Base-by-base conservation (phyloP, 1,140 invertebrate genomes). In the Cyphomyrmex costatus region DNA sequence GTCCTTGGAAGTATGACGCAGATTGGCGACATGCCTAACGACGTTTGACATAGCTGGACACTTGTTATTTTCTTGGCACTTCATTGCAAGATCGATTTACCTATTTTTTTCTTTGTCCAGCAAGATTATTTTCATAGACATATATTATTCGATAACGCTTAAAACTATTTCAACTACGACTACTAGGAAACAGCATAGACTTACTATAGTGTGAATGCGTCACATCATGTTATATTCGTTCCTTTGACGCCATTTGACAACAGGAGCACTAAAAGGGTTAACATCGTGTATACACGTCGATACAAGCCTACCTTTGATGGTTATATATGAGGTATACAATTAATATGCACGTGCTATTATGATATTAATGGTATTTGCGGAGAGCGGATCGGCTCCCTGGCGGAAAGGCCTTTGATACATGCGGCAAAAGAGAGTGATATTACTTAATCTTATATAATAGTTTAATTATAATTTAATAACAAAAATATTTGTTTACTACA, bases 301-400 rank as follows among this genome's bases (percentile, higher is more conserved):
- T 83, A 83, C 79, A 60, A 82, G 51, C 53, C 24, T 46, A 83
- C 79, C 79, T 83, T 74, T 83, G 79, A 74, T 60, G 68, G n/a
- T 83, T 83, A 53, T 56, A 4, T 56, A 80, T 56, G 30, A 21
- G 49, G 65, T 60, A n/a, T 30, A 36, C 79, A 73, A 83, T 83
- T 83, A 83, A 58, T 42, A 42, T 58, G 79, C 27, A 71, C n/a
- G 21, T 33, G 21, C 68, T 83, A 61, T 74, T 73, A 83, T 60
- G 68, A 83, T 83, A 83, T 83, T 83, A 73, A 83, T 24, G 79
- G 68, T 83, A 83, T 83, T 83, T 83, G 68, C 24, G 24, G 66
- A 30, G 36, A 42, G 14, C 24, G 56, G 42, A 83, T 83, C 56
- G 53, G 66, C 19, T 61, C 53, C 8, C 68, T 60, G 27, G 7